These are phyloP conservation scores for Nycticryphes semicollaris DNA, from an alignment of 2,113 vertebrate species.

Conservation along the genomic window DNA sequence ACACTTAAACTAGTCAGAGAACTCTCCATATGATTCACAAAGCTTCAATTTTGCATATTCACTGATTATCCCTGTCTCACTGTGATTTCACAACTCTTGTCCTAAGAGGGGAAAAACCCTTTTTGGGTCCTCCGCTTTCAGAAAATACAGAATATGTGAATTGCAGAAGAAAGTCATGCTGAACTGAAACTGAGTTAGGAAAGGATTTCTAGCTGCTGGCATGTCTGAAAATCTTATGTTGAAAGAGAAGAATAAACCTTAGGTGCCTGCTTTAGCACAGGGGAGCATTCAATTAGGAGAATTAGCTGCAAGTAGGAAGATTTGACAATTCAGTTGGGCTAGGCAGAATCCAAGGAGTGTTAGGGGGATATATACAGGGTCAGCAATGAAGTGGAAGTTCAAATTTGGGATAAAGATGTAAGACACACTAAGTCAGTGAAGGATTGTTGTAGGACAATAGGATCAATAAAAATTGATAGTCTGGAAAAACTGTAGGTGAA, in stretches of 20 bases:
- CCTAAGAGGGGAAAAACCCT: fast-evolving
- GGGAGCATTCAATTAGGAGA: neutral
- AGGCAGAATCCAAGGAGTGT: neutral
- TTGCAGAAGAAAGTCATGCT: neutral
- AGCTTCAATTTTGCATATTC: neutral
- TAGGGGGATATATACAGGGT: neutral
- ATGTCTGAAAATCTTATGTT: neutral
- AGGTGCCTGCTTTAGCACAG: neutral
- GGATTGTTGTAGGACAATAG: neutral
- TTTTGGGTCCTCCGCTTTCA: neutral
- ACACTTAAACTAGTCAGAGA: neutral
- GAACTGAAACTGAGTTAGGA: neutral
- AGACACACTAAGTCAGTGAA: neutral
- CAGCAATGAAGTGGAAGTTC: neutral
- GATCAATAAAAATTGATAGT: neutral
- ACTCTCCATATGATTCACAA: neutral
- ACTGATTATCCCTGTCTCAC: neutral
- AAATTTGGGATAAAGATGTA: neutral
- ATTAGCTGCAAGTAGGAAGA: neutral
- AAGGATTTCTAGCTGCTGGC: neutral
- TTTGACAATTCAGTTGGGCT: neutral
- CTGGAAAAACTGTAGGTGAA: neutral
- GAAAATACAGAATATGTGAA: neutral
- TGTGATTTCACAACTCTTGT: neutral
- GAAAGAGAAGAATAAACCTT: neutral